Evolutionary conservation across 2,888 invertebrate species (phyloP).

Genomic region (Limnephilus auricula): DNA sequence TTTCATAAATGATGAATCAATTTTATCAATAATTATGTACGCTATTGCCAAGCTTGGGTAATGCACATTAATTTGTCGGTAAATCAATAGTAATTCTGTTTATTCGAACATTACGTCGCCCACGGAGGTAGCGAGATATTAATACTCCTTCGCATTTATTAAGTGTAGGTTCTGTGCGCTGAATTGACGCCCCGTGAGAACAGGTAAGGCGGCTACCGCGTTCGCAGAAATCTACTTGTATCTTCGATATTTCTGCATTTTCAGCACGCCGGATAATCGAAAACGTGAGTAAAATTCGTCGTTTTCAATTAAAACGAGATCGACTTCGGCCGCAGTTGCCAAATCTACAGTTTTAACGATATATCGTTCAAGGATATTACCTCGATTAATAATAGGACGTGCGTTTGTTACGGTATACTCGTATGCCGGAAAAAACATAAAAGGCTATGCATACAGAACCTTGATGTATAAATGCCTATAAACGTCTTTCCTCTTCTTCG

Average conservation of each 20-base stretch:
- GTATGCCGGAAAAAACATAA: background rate
- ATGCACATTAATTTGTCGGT: constrained; percentile 7
- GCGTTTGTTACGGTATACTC: background rate
- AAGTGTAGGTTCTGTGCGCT: constrained; percentile 25
- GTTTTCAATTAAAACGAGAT: constrained; percentile 27
- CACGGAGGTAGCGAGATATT: constrained; percentile 5
- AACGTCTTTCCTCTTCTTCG: background rate
- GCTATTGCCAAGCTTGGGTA: constrained; percentile 13
- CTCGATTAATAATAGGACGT: background rate
- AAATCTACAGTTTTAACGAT: background rate
- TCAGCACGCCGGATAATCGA: constrained; percentile 20
- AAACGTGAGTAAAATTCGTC: constrained; percentile 32
- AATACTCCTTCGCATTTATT: constrained; percentile 42
- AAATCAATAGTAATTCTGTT: constrained; percentile 48
- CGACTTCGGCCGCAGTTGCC: constrained; percentile 3
- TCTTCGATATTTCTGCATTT: constrained; percentile 24
- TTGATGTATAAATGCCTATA: background rate
- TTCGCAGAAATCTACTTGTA: constrained; percentile 8
- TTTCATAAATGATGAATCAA: constrained; percentile 10
- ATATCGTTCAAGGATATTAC: background rate
- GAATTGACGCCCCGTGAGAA: constrained; percentile 45
- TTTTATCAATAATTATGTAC: constrained; percentile 4
- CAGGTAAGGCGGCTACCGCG: constrained; percentile 41
- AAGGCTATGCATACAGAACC: background rate
- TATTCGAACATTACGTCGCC: constrained; percentile 24